Conservation (phyloP, 2,888 invertebrate species). For the Dolichomitus sp. region DNA sequence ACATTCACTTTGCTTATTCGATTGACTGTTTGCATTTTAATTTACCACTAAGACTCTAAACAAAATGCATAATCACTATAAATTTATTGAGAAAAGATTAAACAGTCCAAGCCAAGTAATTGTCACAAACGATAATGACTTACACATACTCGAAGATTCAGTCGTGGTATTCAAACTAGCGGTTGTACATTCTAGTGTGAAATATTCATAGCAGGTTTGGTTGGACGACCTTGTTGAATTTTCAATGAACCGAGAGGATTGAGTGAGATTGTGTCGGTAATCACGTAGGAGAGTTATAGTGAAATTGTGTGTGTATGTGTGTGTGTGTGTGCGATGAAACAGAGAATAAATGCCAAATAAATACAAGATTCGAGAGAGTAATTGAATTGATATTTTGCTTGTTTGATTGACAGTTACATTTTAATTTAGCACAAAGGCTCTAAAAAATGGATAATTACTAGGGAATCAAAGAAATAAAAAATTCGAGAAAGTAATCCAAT, state of each 20-base stretch:
- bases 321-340: constrained; percentile 26
- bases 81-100: too few relatives aligned
- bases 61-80: neutral
- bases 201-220: neutral
- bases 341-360: neutral
- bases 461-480: too few relatives aligned
- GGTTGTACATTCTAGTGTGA: neutral
- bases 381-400: neutral
- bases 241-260: constrained; percentile 21
- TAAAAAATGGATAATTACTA: neutral
- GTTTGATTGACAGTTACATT: neutral
- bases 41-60: neutral
- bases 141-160: neutral
- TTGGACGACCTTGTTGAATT: neutral
- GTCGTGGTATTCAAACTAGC: neutral
- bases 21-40: neutral
- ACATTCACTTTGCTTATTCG: neutral
- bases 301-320: constrained; percentile 11
- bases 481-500: too few relatives aligned
- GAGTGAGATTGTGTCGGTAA: constrained; percentile 16
- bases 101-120: constrained; percentile 4
- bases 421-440: neutral
- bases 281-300: neutral
- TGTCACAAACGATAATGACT: neutral
- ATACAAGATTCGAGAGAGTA: neutral